Evolutionary conservation across 2,113 vertebrate genomes (phyloP).

Genomic region (Tachysurus vachellii): DNA sequence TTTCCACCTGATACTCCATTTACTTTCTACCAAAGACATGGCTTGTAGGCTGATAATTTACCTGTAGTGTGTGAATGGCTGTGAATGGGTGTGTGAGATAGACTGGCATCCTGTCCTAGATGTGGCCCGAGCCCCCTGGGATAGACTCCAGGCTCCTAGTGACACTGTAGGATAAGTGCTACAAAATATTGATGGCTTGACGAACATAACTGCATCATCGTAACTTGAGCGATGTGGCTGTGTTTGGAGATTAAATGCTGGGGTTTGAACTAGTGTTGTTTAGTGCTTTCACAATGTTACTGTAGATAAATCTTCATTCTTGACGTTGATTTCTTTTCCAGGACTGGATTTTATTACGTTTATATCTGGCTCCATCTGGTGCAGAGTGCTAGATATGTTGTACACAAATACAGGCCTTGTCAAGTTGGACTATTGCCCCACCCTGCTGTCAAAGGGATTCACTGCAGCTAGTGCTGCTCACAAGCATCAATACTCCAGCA

Average conservation of each 20-base stretch:
- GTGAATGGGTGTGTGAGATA: too few relatives aligned
- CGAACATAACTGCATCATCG: not conserved
- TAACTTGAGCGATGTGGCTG: not conserved
- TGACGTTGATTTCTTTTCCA: not conserved
- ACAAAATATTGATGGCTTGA: too few relatives aligned
- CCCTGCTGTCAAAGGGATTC: constrained; percentile 47
- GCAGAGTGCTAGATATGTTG: not conserved
- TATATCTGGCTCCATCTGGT: constrained; percentile 36
- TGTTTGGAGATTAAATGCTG: too few relatives aligned
- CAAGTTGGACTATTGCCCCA: constrained; percentile 38
- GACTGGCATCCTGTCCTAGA: too few relatives aligned
- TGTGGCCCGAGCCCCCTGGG: too few relatives aligned
- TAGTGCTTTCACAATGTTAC: not conserved
- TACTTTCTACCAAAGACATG: too few relatives aligned
- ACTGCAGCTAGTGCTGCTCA: not conserved
- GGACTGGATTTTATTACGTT: not conserved
- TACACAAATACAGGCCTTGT: not conserved
- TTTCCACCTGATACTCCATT: too few relatives aligned
- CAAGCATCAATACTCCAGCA: not conserved
- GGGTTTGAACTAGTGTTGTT: not conserved
- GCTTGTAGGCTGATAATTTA: too few relatives aligned
- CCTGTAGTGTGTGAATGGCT: too few relatives aligned
- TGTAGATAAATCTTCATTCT: not conserved
- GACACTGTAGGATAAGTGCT: too few relatives aligned
- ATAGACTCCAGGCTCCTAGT: too few relatives aligned